Evolutionary conservation across 2,797 vertebrate species (phyloP), one percentile per base, ranked within the genome.

Genomic region (Delichon dasypus): DNA sequence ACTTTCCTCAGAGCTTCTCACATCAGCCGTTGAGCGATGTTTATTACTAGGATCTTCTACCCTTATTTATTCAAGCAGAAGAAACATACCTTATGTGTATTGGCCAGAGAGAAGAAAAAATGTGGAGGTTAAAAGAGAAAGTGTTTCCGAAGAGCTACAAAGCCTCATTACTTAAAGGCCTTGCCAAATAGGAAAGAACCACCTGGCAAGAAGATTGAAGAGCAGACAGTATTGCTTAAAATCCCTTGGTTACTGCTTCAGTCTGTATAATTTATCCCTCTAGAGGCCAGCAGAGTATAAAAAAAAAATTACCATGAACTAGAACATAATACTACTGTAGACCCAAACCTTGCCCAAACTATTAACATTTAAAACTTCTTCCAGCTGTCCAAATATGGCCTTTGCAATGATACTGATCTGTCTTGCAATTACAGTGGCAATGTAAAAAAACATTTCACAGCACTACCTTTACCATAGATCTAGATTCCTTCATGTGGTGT

Each of bases 241-340:
- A 87, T 60, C 67, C 20, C 9, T 23, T 62, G 48, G 51, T 72
- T 91, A 61, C 64, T 23, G 55, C 64, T 94, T 86, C 66, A 86
- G 88, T 40, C 40, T 84, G n/a, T 96, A 58, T 54, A 87, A 86
- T 25, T 70, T 65, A 91, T 64, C 96, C 96, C 97, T 97, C 96
- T 95, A 98, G 97, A 97, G 97, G 97, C 97, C 97, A 98, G 97
- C 91, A 97, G 91, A 97, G 97, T 82, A 96, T 85, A 89, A 94
- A 91, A 96, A 97, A 97, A 51, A 13, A 27, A 75, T 85, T 92
- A 78, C n/a, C 5, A 9, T 38, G 42, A 87, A 83, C 68, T 73
- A 80, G 66, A 58, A 68, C 54, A 44, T 34, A 36, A 50, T 38
- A 89, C 53, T 61, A 36, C 50, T 51, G 13, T 38, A 94, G 81